These are phyloP conservation scores for Dolichotis patagonum DNA, from an alignment of 2,113 vertebrate genomes.

Conservation along the genomic window DNA sequence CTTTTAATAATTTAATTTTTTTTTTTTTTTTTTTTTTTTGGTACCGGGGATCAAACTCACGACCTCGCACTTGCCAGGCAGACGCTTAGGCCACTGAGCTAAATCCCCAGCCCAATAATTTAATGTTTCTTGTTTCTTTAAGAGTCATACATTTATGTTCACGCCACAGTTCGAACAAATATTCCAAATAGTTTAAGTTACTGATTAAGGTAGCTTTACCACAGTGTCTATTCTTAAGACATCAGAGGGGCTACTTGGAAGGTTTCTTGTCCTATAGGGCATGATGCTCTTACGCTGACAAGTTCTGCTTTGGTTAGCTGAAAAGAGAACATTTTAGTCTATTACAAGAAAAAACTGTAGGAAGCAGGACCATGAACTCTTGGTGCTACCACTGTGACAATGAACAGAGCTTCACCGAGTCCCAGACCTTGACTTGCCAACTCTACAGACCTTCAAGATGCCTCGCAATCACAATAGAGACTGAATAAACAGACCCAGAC, in stretches of 20 bases:
- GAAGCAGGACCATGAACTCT: not conserved
- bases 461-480: not conserved
- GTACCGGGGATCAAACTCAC: no score
- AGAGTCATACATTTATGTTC: not conserved
- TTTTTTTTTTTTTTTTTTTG: not conserved
- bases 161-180: not conserved
- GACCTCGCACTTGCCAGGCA: no score
- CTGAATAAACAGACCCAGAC: not conserved
- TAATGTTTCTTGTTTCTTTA: not conserved
- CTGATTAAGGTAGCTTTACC: not conserved
- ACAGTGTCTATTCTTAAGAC: not conserved
- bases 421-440: not conserved
- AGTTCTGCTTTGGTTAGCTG: not conserved
- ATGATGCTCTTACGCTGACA: not conserved
- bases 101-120: no score
- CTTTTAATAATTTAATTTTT: conserved; percentile 29
- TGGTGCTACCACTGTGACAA: not conserved
- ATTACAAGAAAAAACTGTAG: not conserved
- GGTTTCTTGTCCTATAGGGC: not conserved
- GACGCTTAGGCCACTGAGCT: no score
- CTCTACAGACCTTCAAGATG: not conserved
- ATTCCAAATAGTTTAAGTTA: not conserved
- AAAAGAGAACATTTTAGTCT: not conserved
- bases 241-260: not conserved
- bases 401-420: not conserved